A percentile compares a stretch with the other conserved stretches of the same genome.
Evolutionary conservation across 2,888 invertebrate genomes (phyloP).

Genomic region (Caenorhabditis angaria): DNA sequence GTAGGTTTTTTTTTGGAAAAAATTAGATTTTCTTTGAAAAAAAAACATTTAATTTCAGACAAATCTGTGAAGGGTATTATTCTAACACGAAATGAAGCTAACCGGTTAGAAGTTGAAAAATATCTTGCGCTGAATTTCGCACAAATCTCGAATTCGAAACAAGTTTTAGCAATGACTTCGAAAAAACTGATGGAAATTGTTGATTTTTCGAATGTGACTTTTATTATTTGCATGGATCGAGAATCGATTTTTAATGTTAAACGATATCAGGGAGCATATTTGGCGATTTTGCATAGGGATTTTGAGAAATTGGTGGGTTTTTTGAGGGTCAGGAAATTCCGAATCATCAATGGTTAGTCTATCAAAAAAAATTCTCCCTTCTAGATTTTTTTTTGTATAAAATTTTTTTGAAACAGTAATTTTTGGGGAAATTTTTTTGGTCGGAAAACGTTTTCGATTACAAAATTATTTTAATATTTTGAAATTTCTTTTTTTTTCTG

Average conservation of each 20-base stretch:
- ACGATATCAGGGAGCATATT: slow-evolving; percentile 26
- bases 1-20: slow-evolving; percentile 10
- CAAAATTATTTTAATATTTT: no score
- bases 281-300: slow-evolving; percentile 21
- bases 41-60: neutral
- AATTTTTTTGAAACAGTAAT: no score
- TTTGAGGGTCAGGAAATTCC: no score
- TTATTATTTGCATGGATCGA: neutral
- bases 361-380: no score
- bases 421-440: no score
- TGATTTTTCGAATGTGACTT: neutral
- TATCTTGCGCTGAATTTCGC: neutral
- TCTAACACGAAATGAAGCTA: neutral
- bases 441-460: no score
- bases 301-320: slow-evolving; percentile 11
- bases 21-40: neutral
- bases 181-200: neutral
- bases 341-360: no score
- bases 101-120: neutral
- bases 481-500: no score
- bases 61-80: neutral
- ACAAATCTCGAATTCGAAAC: no score
- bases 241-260: slow-evolving; percentile 13
- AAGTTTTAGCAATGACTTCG: neutral
- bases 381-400: no score